A percentile compares a stretch with the other conserved stretches of the same genome.
phyloP scores from a whole-genome alignment of 2,797 vertebrate genomes.

The Garrulus glandarius region DNA sequence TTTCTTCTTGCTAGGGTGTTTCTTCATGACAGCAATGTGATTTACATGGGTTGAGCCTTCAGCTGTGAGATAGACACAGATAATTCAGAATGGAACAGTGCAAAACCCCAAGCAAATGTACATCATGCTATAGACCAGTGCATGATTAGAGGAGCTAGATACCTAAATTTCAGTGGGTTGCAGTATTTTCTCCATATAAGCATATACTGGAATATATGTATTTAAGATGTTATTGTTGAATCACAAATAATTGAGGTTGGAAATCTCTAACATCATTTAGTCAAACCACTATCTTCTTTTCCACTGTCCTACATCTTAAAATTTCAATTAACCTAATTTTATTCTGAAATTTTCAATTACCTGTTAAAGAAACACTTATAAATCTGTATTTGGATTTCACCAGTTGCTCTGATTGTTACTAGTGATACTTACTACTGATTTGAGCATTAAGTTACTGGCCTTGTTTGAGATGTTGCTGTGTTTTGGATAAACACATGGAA shows the following conservation, averaged over 20 bases:
- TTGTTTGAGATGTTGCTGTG: background rate
- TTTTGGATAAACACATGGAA: background rate
- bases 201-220: background rate
- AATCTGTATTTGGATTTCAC: background rate
- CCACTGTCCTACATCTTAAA: background rate
- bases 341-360: background rate
- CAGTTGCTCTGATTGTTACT: background rate
- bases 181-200: background rate
- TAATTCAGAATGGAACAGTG: background rate
- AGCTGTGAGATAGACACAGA: background rate
- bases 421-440: background rate
- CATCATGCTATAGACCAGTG: background rate
- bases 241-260: rapidly evolving
- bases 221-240: background rate
- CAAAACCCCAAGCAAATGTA: background rate
- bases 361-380: background rate
- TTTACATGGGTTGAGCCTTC: background rate
- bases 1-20: background rate
- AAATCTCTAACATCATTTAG: background rate
- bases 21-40: background rate
- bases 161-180: background rate
- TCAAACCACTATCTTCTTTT: background rate
- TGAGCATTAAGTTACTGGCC: background rate
- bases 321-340: background rate
- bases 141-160: background rate